Evolutionary conservation across 2,113 vertebrate genomes (phyloP).

Genomic region (Furnarius figulus): DNA sequence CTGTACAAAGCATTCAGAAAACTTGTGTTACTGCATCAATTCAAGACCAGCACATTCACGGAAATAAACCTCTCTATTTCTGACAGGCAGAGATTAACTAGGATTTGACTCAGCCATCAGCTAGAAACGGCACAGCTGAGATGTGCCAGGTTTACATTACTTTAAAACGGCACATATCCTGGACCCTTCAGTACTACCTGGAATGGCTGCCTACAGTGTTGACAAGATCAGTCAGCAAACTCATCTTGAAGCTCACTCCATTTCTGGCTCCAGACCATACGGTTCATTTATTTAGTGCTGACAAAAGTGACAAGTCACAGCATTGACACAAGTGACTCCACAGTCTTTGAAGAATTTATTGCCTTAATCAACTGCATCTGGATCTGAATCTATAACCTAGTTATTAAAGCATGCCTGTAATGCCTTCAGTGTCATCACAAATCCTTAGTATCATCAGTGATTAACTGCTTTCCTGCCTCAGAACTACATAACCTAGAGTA

Average conservation of each 20-base stretch:
- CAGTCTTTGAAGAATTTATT: neutral
- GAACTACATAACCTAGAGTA: neutral
- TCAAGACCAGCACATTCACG: neutral
- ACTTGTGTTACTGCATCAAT: neutral
- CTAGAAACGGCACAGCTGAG: neutral
- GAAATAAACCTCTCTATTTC: neutral
- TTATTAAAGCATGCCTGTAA: neutral
- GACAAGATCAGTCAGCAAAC: neutral
- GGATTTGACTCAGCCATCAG: neutral
- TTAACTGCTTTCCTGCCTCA: neutral
- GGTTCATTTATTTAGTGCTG: neutral
- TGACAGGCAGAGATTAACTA: neutral
- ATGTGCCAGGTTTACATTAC: neutral
- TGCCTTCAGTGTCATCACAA: neutral
- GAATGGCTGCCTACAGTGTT: neutral
- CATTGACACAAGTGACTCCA: neutral
- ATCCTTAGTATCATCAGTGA: neutral
- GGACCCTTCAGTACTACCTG: neutral
- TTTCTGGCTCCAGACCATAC: neutral
- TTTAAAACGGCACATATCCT: neutral
- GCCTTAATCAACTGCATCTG: constrained; percentile 1
- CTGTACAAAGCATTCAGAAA: neutral
- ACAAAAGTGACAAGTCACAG: constrained; percentile 22
- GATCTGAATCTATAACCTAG: neutral
- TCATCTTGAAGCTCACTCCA: neutral